Evolutionary conservation across 2,888 invertebrate genomes (phyloP), one percentile per base, ranked within the genome.

Genomic region (Cantharis rustica): DNA sequence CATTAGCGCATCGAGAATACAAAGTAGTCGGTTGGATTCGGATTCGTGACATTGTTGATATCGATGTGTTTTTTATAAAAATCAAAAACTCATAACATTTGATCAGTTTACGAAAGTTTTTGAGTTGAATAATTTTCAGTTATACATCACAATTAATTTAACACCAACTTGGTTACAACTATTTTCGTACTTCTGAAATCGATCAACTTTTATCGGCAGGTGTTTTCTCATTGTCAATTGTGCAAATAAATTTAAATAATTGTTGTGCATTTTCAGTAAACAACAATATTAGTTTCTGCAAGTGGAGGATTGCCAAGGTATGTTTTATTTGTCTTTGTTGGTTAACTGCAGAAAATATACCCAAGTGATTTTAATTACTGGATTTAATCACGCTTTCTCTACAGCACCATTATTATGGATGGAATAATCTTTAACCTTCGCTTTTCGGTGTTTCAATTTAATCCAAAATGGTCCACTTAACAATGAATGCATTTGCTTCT

Each of bases 11-110:
- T 73, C 68, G 73, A 69, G 69, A 69, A 27, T 69, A 26, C 31
- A 68, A 73, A 61, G 47, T 23, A 62, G 68, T 73, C 73, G 73
- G 73, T 69, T 26, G 69, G 11, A 73, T 61, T 73, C 73, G 73
- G 73, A 16, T 47, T 73, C 69, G 73, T 73, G 73, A 73, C 73
- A 68, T 61, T 73, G 73, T 68, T 47, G 47, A 47, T 47, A 47
- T 47, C 47, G 47, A 47, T 47, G n/a, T 66, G 17, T 66, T 66
- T 20, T 20, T 20, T 20, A 20, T 66, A 20, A 66, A 23, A 66
- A 66, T 66, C 17, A 20, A 66, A 20, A 20, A 20, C 17, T 66
- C 23, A 20, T 66, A 66, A 66, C 20, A n/a, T 66, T 23, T 66
- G n/a, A 23, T 66, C 16, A 66, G 20, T 16, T 66, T 13, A 13